Evolutionary conservation across 2,797 vertebrate species (phyloP).

Genomic region (Ataeniobius toweri): DNA sequence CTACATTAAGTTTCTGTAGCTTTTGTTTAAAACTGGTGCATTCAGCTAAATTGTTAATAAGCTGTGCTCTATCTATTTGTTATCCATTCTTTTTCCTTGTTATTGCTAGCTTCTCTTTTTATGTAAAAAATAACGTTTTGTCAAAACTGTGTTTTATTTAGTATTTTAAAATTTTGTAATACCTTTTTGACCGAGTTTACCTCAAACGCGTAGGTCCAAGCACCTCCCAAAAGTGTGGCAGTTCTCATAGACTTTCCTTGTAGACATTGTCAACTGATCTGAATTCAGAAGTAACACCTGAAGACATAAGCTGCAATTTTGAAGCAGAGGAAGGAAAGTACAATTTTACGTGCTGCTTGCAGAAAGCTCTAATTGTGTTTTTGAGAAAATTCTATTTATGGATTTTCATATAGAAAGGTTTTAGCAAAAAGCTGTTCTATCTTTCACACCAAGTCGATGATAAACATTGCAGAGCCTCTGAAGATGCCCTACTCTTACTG

Average conservation of each 20-base stretch:
- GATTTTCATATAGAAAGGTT: not conserved
- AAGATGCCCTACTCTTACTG: not conserved
- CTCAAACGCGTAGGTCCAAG: not conserved
- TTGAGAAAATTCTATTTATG: not conserved
- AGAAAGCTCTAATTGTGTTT: not conserved
- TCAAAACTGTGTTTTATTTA: not conserved
- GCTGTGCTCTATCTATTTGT: not conserved
- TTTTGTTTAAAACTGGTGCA: constrained; percentile 2
- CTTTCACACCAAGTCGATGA: not conserved
- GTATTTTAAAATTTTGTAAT: not conserved
- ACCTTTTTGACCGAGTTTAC: not conserved
- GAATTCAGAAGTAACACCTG: not conserved
- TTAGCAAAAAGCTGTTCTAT: not conserved
- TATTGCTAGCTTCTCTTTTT: not conserved
- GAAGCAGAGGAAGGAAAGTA: not conserved
- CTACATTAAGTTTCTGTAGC: constrained; percentile 16
- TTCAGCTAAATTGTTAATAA: not conserved
- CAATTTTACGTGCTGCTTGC: not conserved
- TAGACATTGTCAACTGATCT: not conserved
- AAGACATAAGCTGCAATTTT: not conserved
- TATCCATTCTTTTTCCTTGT: not conserved
- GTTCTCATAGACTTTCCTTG: not conserved
- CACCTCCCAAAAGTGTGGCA: not conserved
- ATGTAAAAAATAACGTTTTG: not conserved
- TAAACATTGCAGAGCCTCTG: not conserved